phyloP scores from a whole-genome alignment of 2,888 invertebrate species.

The Galerucella pusilla region DNA sequence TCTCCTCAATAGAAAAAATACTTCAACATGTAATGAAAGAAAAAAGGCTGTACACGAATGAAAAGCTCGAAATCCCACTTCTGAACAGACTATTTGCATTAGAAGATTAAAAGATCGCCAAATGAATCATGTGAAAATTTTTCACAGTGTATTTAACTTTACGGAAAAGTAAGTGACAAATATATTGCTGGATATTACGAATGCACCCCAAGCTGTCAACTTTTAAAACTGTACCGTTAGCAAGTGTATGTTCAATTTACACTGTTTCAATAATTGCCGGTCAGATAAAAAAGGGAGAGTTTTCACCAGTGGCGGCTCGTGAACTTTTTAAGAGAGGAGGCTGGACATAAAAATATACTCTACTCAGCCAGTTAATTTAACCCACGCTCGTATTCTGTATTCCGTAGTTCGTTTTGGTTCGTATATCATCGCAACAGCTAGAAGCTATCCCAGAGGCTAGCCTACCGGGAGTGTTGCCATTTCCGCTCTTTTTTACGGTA shows the following conservation, averaged over 20 bases:
- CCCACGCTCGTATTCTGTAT: too few species aligned
- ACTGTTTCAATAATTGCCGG: constrained; percentile 36
- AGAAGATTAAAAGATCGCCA: constrained; percentile 2
- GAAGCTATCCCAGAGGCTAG: too few species aligned
- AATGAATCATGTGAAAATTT: too few species aligned
- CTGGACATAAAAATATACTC: too few species aligned
- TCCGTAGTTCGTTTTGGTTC: too few species aligned
- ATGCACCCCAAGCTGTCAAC: constrained; percentile 27
- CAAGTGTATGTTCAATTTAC: constrained; percentile 31
- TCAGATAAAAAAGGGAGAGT: constrained; percentile 28
- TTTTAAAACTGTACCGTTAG: constrained; percentile 5
- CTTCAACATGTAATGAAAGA: too few species aligned
- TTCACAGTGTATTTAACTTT: background rate
- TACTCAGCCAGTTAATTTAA: too few species aligned
- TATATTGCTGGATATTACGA: constrained; percentile 11
- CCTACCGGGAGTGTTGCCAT: too few species aligned
- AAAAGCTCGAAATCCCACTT: background rate
- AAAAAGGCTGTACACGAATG: background rate
- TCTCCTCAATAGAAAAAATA: too few species aligned
- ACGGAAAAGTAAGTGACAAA: background rate
- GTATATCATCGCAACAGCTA: too few species aligned
- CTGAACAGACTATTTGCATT: background rate
- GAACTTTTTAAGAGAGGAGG: too few species aligned
- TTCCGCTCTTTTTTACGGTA: too few species aligned
- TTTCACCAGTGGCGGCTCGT: background rate